Evolutionary conservation across 2,888 invertebrate species (phyloP), one percentile per base, ranked within the genome.

Genomic region (Dolichomitus sp.): DNA sequence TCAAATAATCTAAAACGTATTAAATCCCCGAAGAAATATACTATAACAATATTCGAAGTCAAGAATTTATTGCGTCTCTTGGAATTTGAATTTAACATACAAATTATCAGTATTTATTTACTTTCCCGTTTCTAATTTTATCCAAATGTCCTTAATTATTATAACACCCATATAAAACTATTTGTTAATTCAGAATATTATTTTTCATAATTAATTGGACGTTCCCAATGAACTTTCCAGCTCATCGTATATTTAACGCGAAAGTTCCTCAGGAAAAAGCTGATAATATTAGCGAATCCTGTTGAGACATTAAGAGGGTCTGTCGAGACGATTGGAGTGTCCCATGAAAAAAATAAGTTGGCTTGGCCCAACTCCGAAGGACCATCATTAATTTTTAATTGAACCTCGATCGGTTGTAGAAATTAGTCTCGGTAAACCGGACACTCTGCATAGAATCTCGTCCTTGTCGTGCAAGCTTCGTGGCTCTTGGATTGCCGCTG

Each of bases 311-410:
- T 33, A 2, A 37, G 11, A 40, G 11, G 37, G 2, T 37, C 19
- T 19, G 37, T 27, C 61, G 37, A 19, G 61, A 7, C 19, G 37
- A 17, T 7, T 61, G 37, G 19, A 40, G 65, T n/a, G 45, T 42
- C 42, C 9, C 23, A 12, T 12, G 19, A 0, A 11, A 23, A 65
- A 42, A 45, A 33, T 4, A 4, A 7, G 9, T 9, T 9, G 12
- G 19, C 45, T 65, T 9, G 27, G 65, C 23, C 65, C 23, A 14
- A 23, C 63, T 19, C 2, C 45, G 45, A 72, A 61, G 54, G 66
- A 50, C 59, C 72, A 52, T 72, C 81, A 72, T 76, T 81, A 81
- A 81, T 89, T 91, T 91, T 91, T 90, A 89, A 92, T 92, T 87
- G 89, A 90, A 91, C 90, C 85, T 76, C 80, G 81, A 89, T 85